phyloP scores from a whole-genome alignment of 2,888 invertebrate genomes.

The Gymnoscelis rufifasciata region DNA sequence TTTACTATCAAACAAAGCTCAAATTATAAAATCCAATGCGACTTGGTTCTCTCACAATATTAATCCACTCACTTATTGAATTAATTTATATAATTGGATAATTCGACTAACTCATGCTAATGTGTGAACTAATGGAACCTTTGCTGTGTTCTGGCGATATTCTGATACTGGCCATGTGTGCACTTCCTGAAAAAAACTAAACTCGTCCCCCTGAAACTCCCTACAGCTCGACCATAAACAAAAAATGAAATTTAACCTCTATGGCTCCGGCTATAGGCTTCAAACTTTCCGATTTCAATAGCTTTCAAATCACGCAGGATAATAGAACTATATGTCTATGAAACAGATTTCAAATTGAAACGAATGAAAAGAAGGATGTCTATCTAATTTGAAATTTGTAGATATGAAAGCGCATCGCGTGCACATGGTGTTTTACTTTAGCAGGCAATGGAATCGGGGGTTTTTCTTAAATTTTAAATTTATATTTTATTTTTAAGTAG shows the following conservation, averaged over 20 bases:
- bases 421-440: no score
- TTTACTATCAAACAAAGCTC: constrained; percentile 43
- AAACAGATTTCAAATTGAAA: constrained; percentile 30
- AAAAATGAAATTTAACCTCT: constrained; percentile 37
- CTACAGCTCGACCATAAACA: constrained; percentile 4
- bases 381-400: constrained; percentile 43
- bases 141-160: constrained; percentile 67
- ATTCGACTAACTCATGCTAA: constrained; percentile 75
- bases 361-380: constrained; percentile 41
- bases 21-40: constrained; percentile 42
- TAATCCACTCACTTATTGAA: constrained; percentile 74
- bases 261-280: constrained; percentile 35
- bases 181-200: constrained; percentile 54
- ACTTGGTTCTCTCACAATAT: constrained; percentile 56
- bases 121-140: constrained; percentile 77
- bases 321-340: constrained; percentile 34
- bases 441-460: no score
- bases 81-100: constrained; percentile 77
- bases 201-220: constrained; percentile 45
- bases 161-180: constrained; percentile 55
- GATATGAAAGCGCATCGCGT: constrained; percentile 59
- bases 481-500: no score
- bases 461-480: no score
- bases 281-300: constrained; percentile 23
- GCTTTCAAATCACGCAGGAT: constrained; percentile 19